phyloP scores from a whole-genome alignment of 1,140 invertebrate genomes.

The Probaryconus sp. region DNA sequence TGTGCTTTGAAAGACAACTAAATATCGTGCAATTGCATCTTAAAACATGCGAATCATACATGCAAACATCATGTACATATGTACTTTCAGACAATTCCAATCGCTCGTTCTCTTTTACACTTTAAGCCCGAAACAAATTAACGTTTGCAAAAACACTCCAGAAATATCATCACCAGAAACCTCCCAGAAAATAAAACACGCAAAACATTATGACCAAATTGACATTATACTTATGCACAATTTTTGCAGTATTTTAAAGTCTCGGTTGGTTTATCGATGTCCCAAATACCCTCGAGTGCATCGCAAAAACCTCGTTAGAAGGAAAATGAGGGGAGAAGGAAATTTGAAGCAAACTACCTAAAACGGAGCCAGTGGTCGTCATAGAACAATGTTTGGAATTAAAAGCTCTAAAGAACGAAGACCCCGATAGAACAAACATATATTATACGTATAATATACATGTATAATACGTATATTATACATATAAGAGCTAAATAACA shows the following conservation, averaged over 20 bases:
- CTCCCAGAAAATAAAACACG: no score
- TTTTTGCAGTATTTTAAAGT: no score
- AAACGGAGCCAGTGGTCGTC: conserved; percentile 30
- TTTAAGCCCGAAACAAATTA: conserved; percentile 44
- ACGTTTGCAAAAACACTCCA: conserved; percentile 23
- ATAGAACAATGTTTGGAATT: conserved; percentile 11
- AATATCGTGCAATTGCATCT: conserved; percentile 18
- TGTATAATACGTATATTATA: no score
- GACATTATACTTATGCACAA: no score
- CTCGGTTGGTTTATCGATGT: no score
- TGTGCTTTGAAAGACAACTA: conserved; percentile 25
- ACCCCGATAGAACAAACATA: no score
- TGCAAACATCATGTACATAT: conserved; percentile 9
- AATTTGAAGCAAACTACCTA: conserved; percentile 33
- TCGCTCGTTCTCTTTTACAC: conserved; percentile 45
- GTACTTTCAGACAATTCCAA: background rate
- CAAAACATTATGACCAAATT: no score
- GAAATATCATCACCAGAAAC: conserved; percentile 2
- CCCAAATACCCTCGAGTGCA: conserved; percentile 10
- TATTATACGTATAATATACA: no score
- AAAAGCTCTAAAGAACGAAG: conserved; percentile 12
- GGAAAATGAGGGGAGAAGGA: conserved; percentile 20
- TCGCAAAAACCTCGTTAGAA: background rate
- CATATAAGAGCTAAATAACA: no score
- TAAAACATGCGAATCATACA: conserved; percentile 2